A percentile compares a stretch with the other conserved stretches of the same genome.
Conservation (phyloP, 2,888 invertebrate genomes). For the Margaritifera margaritifera region DNA sequence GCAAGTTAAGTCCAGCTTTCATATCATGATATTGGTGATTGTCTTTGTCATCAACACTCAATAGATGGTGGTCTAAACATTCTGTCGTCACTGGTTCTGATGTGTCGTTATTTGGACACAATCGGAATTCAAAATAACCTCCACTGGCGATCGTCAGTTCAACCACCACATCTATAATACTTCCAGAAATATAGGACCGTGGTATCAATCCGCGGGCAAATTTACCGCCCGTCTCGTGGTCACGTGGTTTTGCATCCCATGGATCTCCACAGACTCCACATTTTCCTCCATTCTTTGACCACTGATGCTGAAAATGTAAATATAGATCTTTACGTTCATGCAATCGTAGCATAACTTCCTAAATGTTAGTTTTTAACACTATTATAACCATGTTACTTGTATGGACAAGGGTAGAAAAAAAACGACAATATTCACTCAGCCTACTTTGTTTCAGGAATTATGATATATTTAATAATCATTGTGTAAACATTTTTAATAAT, state of each 20-base stretch:
- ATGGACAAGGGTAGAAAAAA: too few species aligned
- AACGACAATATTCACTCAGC: too few species aligned
- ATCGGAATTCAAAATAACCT: constrained; percentile 34
- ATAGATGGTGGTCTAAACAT: constrained; percentile 23
- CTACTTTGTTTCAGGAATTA: too few species aligned
- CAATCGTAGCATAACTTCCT: too few species aligned
- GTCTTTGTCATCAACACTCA: constrained; percentile 11
- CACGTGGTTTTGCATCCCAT: constrained; percentile 26
- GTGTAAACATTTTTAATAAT: too few species aligned
- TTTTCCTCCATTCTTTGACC: constrained; percentile 24
- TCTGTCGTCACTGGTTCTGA: constrained; percentile 13
- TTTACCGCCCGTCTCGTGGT: constrained; percentile 30
- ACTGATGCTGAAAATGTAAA: constrained; percentile 20
- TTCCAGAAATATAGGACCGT: constrained; percentile 17
- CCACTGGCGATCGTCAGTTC: constrained; percentile 24
- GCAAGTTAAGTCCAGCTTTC: constrained; percentile 17
- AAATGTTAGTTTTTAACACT: too few species aligned
- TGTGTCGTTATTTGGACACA: constrained; percentile 27
- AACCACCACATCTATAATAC: constrained; percentile 13
- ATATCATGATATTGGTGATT: constrained; percentile 15
- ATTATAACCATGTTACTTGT: too few species aligned
- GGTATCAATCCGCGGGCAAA: constrained; percentile 21
- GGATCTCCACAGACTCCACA: constrained; percentile 39
- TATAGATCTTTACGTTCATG: too few species aligned
- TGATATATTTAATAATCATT: too few species aligned